phyloP scores from a whole-genome alignment of 92 coral and sea anemone genomes.

The Chrysogorgia sp. region DNA sequence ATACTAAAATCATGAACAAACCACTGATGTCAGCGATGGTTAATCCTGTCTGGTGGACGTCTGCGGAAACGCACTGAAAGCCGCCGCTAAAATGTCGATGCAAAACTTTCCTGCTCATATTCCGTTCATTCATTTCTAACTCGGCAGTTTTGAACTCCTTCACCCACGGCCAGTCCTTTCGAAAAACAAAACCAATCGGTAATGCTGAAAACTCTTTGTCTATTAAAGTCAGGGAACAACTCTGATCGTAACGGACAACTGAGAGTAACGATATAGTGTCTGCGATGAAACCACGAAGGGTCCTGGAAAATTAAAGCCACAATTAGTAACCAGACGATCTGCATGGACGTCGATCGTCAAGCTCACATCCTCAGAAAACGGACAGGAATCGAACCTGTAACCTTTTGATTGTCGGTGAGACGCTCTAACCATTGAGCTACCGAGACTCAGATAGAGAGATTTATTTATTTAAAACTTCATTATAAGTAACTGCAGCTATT shows the following conservation, averaged over 20 bases:
- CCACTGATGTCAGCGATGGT: constrained; percentile 67
- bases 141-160: constrained; percentile 64
- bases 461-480: too few relatives aligned
- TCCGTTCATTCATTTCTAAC: constrained; percentile 73
- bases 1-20: constrained; percentile 60
- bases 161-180: constrained; percentile 74
- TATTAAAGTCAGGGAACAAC: constrained; percentile 60
- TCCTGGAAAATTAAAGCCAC: constrained; percentile 39
- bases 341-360: too few relatives aligned
- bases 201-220: constrained; percentile 62
- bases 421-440: too few relatives aligned
- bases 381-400: too few relatives aligned
- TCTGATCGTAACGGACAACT: constrained; percentile 52
- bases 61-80: background rate
- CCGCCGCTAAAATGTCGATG: constrained; percentile 57
- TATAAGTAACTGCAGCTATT: too few relatives aligned
- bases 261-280: constrained; percentile 65
- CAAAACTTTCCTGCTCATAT: constrained; percentile 49
- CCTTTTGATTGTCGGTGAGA: too few relatives aligned
- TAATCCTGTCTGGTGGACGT: constrained; percentile 30
- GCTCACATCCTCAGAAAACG: too few relatives aligned
- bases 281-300: constrained; percentile 77
- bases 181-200: constrained; percentile 73
- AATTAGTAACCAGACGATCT: too few relatives aligned
- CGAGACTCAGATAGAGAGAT: too few relatives aligned